Evolutionary conservation across 1,140 invertebrate genomes (phyloP).

Genomic region (Pseudomyrmex dendroicus): DNA sequence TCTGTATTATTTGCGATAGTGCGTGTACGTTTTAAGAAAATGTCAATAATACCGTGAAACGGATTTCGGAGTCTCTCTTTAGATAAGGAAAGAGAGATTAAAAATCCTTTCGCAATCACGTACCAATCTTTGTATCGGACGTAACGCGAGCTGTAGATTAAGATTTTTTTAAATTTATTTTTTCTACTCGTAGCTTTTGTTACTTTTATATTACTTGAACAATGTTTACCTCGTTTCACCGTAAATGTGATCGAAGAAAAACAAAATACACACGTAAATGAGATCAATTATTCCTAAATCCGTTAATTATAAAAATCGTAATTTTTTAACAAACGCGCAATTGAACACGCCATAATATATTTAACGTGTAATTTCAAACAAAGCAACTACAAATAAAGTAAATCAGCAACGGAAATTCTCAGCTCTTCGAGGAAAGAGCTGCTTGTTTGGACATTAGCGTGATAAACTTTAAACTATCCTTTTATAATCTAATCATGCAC

Average conservation of each 20-base stretch:
- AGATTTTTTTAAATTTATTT: no score
- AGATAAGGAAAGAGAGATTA: neutral
- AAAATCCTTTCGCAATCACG: neutral
- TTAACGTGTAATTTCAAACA: slow-evolving; percentile 19
- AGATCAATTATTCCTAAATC: no score
- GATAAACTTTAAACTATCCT: slow-evolving; percentile 19
- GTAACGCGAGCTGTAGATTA: neutral
- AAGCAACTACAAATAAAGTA: slow-evolving; percentile 12
- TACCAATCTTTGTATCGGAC: neutral
- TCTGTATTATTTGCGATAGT: slow-evolving; percentile 29
- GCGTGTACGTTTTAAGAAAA: slow-evolving; percentile 1
- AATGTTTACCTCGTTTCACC: neutral
- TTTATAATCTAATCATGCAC: slow-evolving; percentile 57
- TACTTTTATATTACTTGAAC: slow-evolving; percentile 19
- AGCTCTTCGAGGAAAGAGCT: neutral
- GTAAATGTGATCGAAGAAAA: neutral
- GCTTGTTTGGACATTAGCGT: neutral
- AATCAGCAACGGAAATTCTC: neutral
- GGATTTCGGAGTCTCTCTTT: slow-evolving; percentile 9
- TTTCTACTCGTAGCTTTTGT: neutral
- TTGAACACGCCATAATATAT: slow-evolving; percentile 10
- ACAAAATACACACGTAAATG: no score
- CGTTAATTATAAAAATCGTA: neutral
- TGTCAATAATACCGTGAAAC: neutral
- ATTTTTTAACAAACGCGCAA: neutral